Base-by-base conservation (phyloP, 2,888 invertebrate species). In the Ophion ventricosus region DNA sequence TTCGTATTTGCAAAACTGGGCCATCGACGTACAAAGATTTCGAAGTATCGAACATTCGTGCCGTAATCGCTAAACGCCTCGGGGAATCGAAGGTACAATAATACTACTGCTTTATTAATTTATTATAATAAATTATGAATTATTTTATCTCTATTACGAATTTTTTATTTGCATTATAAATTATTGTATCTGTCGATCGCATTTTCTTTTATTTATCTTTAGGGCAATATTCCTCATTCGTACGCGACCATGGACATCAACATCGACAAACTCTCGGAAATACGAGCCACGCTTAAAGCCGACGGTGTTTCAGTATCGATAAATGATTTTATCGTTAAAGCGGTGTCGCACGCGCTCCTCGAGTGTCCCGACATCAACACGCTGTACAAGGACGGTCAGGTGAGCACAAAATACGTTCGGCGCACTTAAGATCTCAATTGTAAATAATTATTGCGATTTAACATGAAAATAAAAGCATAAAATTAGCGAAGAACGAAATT, bases 301-400 rank as follows among this genome's bases (percentile, higher is more conserved):
- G 94, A 94, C 20, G 95, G 95, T 29, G 90, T 95, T 35, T 94
- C 94, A 84, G 94, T 96, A 0, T 96, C 96, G 2, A 92, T 96
- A 11, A 96, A 96, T 91, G 96, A 96, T 91, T 95, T 96, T 87
- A 93, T 96, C 54, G 94, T 95, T 25, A 96, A 96, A 92, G 95
- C 95, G 20, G 95, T 94, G 43, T 95, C 95, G n/a, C 91, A 95
- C 23, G 95, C 96, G 1, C 93, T 96, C 56, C 92, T 94, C 88
- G 92, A 93, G 85, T 94, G 93, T 90, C 94, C 94, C 1, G 92
- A 92, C 79, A 89, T 95, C 20, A 95, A 95, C 89, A 91, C 94
- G 11, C 89, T 94, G 11, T 94, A 94, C 90, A 90, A 94, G 85
- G 94, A 94, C 77, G 92, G 92, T 35, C 91, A 94, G 92, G 94